Evolutionary conservation across 2,888 invertebrate genomes (phyloP), one percentile per base, ranked within the genome.

Genomic region (Chydorus sphaericus): DNA sequence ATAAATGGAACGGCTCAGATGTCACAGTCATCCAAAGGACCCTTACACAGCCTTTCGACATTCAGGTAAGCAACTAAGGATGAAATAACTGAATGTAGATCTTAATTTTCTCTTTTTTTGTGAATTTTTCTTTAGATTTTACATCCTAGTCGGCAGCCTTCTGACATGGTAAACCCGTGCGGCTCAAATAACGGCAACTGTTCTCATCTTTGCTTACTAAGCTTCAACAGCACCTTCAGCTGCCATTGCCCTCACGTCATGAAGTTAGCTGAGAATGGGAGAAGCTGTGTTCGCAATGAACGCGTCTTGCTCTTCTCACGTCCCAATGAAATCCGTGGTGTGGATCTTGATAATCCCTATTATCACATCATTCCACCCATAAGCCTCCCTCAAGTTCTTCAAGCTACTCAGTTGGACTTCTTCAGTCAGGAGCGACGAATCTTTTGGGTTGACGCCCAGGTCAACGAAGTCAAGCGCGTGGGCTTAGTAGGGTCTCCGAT

Each of bases 171-270:
- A 49, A 82, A 80, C 72, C 85, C 86, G 2, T 88, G 88, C 69
- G 80, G 73, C 1, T 67, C 64, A 0, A 74, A 77, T 65, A 83
- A 85, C 69, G 86, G 83, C 20, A 80, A 80, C 61, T 87, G 88
- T 68, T 84, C 87, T 38, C 89, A 88, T 73, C 75, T 88, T 53
- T 87, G 89, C 68, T 73, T 90, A 57, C 67, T 88, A 52, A 82
- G 80, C 66, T 73, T 78, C 14, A 77, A 82, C 61, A 69, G 71
- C 26, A 77, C 74, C 8, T 80, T 76, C 63, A 76, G 74, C 61
- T 90, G 90, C 71, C 86, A 85, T 60, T 90, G 89, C 67, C 89
- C 89, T 20, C 89, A 91, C 72, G 79, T 90, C 54, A 89, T 87
- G 85, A 79, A 83, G 39, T 73, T 91, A 29, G 76, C 77, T 57